Percentiles rank a stretch among this genome's conserved stretches.
Conservation (phyloP, 2,113 vertebrate species). For the Damaliscus lunatus region DNA sequence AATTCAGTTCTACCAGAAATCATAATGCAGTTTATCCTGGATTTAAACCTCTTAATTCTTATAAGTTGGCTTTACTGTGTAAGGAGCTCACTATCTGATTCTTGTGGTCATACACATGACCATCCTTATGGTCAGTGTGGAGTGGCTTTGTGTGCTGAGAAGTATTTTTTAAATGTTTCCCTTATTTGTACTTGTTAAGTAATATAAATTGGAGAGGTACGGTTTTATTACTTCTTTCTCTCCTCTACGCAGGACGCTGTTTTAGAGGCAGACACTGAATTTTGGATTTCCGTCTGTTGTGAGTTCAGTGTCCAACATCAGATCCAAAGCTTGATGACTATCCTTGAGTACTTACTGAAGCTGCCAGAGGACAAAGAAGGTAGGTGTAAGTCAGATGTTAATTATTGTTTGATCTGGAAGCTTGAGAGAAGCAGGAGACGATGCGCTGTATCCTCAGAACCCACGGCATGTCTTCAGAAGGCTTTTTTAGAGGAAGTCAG, state of each 20-base stretch:
- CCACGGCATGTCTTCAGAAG: neutral
- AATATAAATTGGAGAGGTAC: neutral
- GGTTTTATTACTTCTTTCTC: neutral
- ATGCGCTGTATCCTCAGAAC: neutral
- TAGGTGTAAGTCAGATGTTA: conserved; percentile 50
- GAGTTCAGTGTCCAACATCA: conserved; percentile 87
- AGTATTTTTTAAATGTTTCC: neutral
- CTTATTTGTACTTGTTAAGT: neutral
- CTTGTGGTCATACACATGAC: neutral
- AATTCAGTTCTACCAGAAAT: neutral
- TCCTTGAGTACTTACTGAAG: conserved; percentile 88
- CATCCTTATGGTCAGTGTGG: neutral
- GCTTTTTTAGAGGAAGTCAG: neutral
- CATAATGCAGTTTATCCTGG: neutral
- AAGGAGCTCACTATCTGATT: neutral
- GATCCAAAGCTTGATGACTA: conserved; percentile 85
- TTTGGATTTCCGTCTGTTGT: conserved; percentile 93
- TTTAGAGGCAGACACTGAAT: conserved; percentile 90
- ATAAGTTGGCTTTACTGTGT: neutral
- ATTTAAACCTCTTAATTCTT: neutral
- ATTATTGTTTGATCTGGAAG: neutral
- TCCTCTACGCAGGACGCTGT: conserved; percentile 84
- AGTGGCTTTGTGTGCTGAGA: neutral
- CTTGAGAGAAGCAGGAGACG: neutral
- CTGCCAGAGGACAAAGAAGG: conserved; percentile 93